Base-by-base conservation (phyloP, 2,888 invertebrate genomes). In the Drosophila vallismaia region DNA sequence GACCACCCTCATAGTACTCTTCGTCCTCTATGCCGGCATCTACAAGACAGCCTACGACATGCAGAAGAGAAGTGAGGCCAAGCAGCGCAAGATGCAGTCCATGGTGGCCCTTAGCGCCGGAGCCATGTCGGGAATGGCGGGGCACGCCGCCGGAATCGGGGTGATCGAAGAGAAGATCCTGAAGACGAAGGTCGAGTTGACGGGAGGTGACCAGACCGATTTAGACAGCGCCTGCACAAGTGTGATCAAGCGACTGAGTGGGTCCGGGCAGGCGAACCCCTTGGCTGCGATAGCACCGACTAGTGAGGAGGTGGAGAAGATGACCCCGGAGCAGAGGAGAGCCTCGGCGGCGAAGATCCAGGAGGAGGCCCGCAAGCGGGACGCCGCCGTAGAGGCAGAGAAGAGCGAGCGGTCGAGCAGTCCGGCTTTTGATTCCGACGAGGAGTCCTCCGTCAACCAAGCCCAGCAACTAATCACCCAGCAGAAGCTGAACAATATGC, bases 1-100 rank as follows among this genome's bases (percentile, higher is more conserved):
- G 99, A 97, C 96, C 45, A 99, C 99, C 0, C 93, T 99, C 33
- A 95, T 98, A 59, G 98, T 99, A 42, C 94, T 99, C 71, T 97
- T 99, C 90, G 95, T 97, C 64, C 93, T 99, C 8, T 99, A 99
- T 91, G 97, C 97, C 50, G 99, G 98, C 8, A 99, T 99, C 88
- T 99, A 99, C 91, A 97, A 97, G 90, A 98, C 98, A 40, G 99
- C 99, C 5, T 97, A 98, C 89, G 97, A 97, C 81, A 97, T 99
- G 96, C 98, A 99, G 91, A 97, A 97, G 91, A 98, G 98, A 90
- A 97, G 98, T 82, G 97, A 98, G 92, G 98, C 97, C 0, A 99
- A 99, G 85, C 97, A 98, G 89, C 94, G 97, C 31, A 98, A 98
- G 92, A 97, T 98, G 96, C 97, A 97, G 86, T 97, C 97, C 6